Evolutionary conservation across 2,797 vertebrate genomes (phyloP).

Genomic region (Prionace glauca): DNA sequence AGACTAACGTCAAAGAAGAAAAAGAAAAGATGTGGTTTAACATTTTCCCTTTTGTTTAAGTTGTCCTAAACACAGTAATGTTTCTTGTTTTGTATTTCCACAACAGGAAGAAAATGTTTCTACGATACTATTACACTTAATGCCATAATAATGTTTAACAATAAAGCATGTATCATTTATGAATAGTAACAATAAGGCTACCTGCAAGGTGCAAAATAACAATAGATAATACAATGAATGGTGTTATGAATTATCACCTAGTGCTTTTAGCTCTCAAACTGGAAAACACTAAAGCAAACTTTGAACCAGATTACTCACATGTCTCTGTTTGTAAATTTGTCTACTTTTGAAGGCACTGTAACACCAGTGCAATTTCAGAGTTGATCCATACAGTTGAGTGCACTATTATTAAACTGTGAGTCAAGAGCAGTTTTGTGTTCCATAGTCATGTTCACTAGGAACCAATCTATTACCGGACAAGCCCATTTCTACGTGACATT

Average conservation of each 20-base stretch:
- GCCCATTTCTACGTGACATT: neutral
- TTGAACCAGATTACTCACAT: constrained; percentile 8
- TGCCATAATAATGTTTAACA: neutral
- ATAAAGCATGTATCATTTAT: neutral
- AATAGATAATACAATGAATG: constrained; percentile 7
- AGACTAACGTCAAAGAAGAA: neutral
- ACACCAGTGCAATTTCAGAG: neutral
- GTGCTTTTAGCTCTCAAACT: neutral
- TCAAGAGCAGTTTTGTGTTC: constrained; percentile 17
- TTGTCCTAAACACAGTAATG: neutral
- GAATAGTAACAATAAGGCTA: neutral
- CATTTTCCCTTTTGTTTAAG: neutral
- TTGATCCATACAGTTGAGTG: neutral
- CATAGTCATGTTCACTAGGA: neutral
- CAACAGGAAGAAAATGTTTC: neutral
- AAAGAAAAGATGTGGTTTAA: neutral
- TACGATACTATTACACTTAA: neutral
- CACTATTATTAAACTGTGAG: constrained; percentile 30
- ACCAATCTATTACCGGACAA: constrained; percentile 3
- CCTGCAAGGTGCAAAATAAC: neutral
- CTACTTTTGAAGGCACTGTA: constrained; percentile 3
- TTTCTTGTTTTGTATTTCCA: neutral
- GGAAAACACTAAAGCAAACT: neutral
- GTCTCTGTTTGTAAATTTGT: constrained; percentile 20
- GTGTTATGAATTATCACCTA: neutral